Base-by-base conservation (phyloP, 2,113 vertebrate species). In the Bostrychus sinensis region DNA sequence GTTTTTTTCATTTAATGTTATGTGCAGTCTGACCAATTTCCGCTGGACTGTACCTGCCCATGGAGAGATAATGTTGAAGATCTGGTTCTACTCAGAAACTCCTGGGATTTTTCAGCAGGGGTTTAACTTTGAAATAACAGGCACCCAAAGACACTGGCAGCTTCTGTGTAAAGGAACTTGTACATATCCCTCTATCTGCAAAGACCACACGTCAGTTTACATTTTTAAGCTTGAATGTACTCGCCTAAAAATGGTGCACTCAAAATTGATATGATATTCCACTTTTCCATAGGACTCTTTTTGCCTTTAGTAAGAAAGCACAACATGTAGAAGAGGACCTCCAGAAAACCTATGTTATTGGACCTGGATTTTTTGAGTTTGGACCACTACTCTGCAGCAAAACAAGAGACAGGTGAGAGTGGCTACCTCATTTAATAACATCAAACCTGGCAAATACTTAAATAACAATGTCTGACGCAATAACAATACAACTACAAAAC, bases 381-480 rank as follows among this genome's bases (percentile, higher is more conserved):
- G 97, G 97, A 12, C 94, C 96, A 0, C 86, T 99, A 71, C 89
- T 96, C 9, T 98, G 95, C 81, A 93, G 95, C 50, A 97, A 95
- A 80, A 93, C 90, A 51, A 94, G 94, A 87, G 94, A 96, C 28
- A 91, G 93, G 97, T 96, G 46, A 82, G 72, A 56, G 38, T 13
- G 22, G 13, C 5, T 8, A 3, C 25, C n/a, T 8, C 5, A 5
- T 26, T 30, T 17, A 34, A 34, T 22, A 19, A 11, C 32, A 17
- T 11, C 30, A 13, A 34, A 14, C 32, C 16, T 55, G 10, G n/a
- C 16, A 11, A 36, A 36, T 11, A 17, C 13, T 54, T 36, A 7
- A 36, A 5, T 10, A 32, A 32, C 30, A 32, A n/a, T n/a, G n/a
- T n/a, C n/a, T n/a, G n/a, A n/a, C n/a, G n/a, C n/a, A n/a, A n/a